Base-by-base conservation (phyloP, 2,888 invertebrate species). In the Galerucella calmariensis region DNA sequence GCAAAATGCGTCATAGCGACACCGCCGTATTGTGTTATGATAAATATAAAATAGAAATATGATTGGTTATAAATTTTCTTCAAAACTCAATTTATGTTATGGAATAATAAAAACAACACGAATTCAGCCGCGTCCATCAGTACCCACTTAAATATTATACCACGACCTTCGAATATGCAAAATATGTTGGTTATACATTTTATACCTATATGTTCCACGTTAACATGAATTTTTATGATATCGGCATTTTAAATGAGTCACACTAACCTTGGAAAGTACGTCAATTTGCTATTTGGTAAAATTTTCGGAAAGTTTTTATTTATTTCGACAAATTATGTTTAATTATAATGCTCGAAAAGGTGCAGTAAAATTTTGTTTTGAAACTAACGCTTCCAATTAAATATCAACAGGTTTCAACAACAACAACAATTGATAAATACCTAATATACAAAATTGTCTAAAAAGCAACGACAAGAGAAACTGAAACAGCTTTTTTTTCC, bases 141-240 rank as follows among this genome's bases (percentile, higher is more conserved):
- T 51, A 51, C n/a, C 27, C 24, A 58, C 58, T 24, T 61, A 5
- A 61, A 61, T 44, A 20, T 65, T 65, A 65, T 59, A 66, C 48
- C 59, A 51, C 44, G 67, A 67, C 72, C 72, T 66, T 72, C 66
- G 56, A 72, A 66, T 72, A 72, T 72, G 72, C 59, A 72, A 72
- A 72, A 63, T 56, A 59, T 72, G 67, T 72, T 58, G 72, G 62
- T 27, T 56, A n/a, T n/a, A 16, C 24, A n/a, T n/a, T 11, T 20
- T 72, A 44, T 16, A 65, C 35, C 35, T 35, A 72, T 72, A 48
- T 48, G 5, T 48, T 72, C 61, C 72, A 59, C 65, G 53, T 72
- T 58, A 59, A 58, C 72, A 66, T 72, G 72, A 46, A 72, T 72
- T 72, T 71, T 72, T 66, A 48, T 66, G 56, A 59, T 67, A 66